Conservation (phyloP, 2,888 invertebrate genomes). For the Melanargia galathea region DNA sequence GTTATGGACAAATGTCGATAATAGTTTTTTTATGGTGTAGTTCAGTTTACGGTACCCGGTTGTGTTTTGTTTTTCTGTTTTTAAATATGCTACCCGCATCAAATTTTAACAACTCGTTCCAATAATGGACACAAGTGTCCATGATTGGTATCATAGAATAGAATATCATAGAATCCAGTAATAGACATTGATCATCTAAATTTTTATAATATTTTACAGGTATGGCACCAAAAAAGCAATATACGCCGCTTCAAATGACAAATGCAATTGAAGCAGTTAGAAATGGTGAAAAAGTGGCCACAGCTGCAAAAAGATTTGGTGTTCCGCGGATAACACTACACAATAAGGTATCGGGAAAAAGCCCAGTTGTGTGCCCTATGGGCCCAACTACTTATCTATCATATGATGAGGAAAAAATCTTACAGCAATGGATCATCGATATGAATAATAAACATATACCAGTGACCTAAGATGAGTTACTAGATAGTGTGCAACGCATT, state of each 20-base stretch:
- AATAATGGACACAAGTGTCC: slow-evolving; percentile 17
- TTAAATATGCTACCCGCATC: neutral
- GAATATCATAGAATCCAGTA: slow-evolving; percentile 28
- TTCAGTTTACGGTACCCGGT: neutral
- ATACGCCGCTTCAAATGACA: slow-evolving; percentile 31
- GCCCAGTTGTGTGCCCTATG: slow-evolving; percentile 37
- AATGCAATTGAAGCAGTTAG: slow-evolving; percentile 36
- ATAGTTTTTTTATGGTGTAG: slow-evolving; percentile 23
- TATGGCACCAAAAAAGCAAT: slow-evolving; percentile 37
- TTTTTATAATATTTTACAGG: slow-evolving; percentile 28
- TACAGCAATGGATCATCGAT: neutral
- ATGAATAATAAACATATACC: neutral
- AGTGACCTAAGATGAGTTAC: neutral
- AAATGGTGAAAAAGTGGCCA: slow-evolving; percentile 34
- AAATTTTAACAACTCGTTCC: slow-evolving; percentile 19
- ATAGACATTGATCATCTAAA: too few relatives aligned
- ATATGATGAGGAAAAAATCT: neutral
- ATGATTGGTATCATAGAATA: too few relatives aligned
- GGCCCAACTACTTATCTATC: slow-evolving; percentile 17
- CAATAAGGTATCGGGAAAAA: slow-evolving; percentile 36
- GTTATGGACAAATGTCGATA: slow-evolving; percentile 34
- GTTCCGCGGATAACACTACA: slow-evolving; percentile 36
- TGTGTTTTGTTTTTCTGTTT: neutral
- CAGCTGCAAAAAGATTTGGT: slow-evolving; percentile 35
- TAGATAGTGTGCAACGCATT: neutral